These are phyloP conservation scores for Petaurus breviceps DNA, from an alignment of 2,113 vertebrate species.

Conservation along the genomic window DNA sequence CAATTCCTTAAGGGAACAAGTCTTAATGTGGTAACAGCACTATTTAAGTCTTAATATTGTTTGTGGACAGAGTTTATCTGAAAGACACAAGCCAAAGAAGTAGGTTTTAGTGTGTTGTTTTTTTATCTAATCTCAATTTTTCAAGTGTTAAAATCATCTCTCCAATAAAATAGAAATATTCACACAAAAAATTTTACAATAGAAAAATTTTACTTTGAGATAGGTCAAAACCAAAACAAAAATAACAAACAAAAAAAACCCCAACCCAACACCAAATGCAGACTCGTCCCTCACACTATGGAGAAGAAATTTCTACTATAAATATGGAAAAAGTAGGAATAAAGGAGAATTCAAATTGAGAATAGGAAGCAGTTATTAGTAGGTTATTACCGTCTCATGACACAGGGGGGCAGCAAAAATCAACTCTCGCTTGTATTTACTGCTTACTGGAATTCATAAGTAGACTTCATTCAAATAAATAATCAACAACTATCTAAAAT, in stretches of 20 bases:
- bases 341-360: neutral
- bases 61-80: conserved; percentile 49
- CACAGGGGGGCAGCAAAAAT: conserved; percentile 86
- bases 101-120: conserved; percentile 36
- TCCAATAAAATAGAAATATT: conserved; percentile 29
- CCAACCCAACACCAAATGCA: neutral
- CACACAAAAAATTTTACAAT: conserved; percentile 25
- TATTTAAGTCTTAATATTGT: conserved; percentile 59
- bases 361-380: neutral
- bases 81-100: conserved; percentile 49
- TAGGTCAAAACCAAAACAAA: neutral
- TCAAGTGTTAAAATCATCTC: neutral
- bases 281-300: neutral
- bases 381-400: conserved; percentile 70
- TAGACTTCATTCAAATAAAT: neutral
- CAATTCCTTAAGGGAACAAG: conserved; percentile 44
- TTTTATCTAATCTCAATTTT: conserved; percentile 64
- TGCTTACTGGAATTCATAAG: neutral
- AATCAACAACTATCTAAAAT: conserved; percentile 5
- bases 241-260: neutral
- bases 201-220: conserved; percentile 1
- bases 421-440: conserved; percentile 62
- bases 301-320: conserved; percentile 13
- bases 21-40: conserved; percentile 46
- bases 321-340: neutral